phyloP scores from a whole-genome alignment of 2,113 vertebrate species.

The Rhizomys pruinosus region DNA sequence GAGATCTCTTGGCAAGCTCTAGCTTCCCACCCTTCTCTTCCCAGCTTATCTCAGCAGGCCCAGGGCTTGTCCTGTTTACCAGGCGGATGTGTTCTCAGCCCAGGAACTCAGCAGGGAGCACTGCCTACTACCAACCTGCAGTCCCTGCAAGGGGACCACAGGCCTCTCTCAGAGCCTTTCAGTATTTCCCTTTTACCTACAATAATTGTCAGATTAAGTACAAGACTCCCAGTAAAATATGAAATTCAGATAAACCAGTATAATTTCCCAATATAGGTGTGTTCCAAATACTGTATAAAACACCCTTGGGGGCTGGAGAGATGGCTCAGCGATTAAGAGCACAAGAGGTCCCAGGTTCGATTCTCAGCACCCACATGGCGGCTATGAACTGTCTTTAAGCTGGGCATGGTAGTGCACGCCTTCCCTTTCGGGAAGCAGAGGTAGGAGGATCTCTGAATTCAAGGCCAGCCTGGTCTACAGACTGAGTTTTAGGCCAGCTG shows the following conservation, averaged over 20 bases:
- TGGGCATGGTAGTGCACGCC: too few species aligned
- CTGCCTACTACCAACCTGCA: not conserved
- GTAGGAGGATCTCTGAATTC: too few species aligned
- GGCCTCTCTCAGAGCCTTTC: not conserved
- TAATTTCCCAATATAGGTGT: not conserved
- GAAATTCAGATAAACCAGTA: not conserved
- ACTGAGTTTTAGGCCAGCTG: too few species aligned
- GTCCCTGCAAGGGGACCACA: too few species aligned
- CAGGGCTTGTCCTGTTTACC: slow-evolving; percentile 76
- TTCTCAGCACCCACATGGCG: too few species aligned
- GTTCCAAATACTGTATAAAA: not conserved
- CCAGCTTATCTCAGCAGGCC: slow-evolving; percentile 74
- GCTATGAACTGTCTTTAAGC: too few species aligned
- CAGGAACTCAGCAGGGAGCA: not conserved
- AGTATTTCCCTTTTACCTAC: not conserved
- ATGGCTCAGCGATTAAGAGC: not conserved
- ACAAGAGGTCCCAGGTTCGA: not conserved
- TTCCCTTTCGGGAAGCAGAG: too few species aligned
- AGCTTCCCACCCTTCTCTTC: slow-evolving; percentile 50
- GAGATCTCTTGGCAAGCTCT: slow-evolving; percentile 28
- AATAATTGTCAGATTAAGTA: not conserved
- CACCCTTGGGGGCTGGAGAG: not conserved
- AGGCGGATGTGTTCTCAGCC: not conserved
- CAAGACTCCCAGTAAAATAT: not conserved
- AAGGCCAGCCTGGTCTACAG: too few species aligned